Conservation (phyloP, 2,113 vertebrate species). For the Sebastes schlegelii region DNA sequence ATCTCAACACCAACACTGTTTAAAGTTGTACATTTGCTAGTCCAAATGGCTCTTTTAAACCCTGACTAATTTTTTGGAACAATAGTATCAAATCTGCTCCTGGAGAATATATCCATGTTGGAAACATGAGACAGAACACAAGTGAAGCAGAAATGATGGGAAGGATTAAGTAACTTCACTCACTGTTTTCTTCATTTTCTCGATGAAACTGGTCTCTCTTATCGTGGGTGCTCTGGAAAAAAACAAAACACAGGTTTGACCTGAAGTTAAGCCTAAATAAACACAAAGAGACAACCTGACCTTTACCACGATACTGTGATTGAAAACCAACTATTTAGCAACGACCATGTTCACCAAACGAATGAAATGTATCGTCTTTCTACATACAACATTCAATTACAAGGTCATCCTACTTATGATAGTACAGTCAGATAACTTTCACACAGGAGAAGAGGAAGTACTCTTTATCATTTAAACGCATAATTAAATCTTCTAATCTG, state of each 20-base stretch:
- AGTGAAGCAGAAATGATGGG: not conserved
- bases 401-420: too few species aligned
- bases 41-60: not conserved
- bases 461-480: too few species aligned
- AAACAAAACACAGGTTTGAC: constrained; percentile 4
- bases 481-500: too few species aligned
- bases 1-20: not conserved
- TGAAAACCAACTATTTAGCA: not conserved
- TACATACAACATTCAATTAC: too few species aligned
- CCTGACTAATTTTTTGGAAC: not conserved
- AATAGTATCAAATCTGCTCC: not conserved
- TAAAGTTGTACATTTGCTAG: not conserved
- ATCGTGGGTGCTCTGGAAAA: constrained; percentile 79
- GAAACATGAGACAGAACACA: not conserved
- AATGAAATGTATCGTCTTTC: too few species aligned
- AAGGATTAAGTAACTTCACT: constrained; percentile 60
- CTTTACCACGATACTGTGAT: not conserved
- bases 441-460: too few species aligned
- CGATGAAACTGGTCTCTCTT: constrained; percentile 95
- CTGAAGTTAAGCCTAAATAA: not conserved
- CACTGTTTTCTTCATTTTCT: constrained; percentile 99
- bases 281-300: not conserved
- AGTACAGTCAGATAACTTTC: too few species aligned
- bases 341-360: not conserved
- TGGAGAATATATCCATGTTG: not conserved